Conservation (phyloP, 2,888 invertebrate genomes). For the Ametastegia equiseti region DNA sequence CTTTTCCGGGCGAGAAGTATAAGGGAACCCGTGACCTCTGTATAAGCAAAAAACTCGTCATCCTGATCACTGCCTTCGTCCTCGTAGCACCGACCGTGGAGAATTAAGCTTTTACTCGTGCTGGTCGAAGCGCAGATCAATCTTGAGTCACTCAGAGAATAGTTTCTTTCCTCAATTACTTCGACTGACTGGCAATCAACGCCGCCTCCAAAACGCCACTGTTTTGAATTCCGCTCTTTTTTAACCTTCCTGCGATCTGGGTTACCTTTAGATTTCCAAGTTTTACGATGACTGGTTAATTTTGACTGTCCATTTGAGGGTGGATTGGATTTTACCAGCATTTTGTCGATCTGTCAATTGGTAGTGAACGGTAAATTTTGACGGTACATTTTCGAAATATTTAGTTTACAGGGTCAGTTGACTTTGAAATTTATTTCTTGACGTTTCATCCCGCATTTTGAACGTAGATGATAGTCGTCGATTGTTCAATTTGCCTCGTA, state of each 20-base stretch:
- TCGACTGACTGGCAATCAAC: neutral
- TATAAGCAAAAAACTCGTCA: constrained; percentile 27
- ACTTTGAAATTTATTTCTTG: neutral
- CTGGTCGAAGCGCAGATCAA: constrained; percentile 29
- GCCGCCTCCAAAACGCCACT: neutral
- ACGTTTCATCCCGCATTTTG: neutral
- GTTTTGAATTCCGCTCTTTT: neutral
- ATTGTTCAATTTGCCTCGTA: neutral
- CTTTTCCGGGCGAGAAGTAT: neutral
- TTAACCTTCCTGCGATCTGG: neutral
- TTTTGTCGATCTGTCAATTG: neutral
- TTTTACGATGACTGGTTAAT: neutral
- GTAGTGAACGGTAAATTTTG: neutral
- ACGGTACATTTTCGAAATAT: neutral
- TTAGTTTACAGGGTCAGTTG: neutral
- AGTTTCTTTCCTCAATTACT: constrained; percentile 32
- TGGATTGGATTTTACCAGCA: neutral
- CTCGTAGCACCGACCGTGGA: neutral
- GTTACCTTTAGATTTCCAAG: neutral
- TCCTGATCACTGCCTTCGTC: constrained; percentile 33
- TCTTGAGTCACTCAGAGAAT: constrained; percentile 29
- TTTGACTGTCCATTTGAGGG: neutral
- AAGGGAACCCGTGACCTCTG: neutral
- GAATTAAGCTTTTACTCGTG: constrained; percentile 21
- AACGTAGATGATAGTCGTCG: neutral